phyloP scores from a whole-genome alignment of 1,140 invertebrate genomes.

The Ceratina japonica region DNA sequence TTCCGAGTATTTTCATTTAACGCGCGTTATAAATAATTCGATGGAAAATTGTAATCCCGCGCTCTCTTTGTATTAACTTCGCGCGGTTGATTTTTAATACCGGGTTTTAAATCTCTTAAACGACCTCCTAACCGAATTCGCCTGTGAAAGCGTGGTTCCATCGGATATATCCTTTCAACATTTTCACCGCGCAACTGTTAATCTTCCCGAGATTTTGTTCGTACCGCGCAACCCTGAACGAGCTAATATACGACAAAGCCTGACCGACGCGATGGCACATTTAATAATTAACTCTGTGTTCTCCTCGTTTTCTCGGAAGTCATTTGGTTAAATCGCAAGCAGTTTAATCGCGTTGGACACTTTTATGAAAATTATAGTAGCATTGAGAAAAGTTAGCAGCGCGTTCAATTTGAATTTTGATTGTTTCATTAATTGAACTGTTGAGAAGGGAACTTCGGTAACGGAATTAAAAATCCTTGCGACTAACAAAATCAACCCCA shows the following conservation, averaged over 20 bases:
- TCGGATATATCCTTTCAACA: constrained; percentile 16
- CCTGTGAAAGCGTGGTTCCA: constrained; percentile 12
- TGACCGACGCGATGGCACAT: constrained; percentile 62
- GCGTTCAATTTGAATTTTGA: no score
- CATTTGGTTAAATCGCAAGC: background rate
- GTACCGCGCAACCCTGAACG: background rate
- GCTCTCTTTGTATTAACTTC: background rate
- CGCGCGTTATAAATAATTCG: background rate
- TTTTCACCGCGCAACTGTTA: background rate
- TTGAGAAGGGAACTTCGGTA: no score
- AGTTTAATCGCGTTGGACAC: background rate
- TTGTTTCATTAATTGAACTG: no score
- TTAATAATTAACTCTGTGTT: constrained; percentile 71
- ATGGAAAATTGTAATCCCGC: background rate
- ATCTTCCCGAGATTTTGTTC: constrained; percentile 9
- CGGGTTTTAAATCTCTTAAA: background rate
- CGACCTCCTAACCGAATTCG: background rate
- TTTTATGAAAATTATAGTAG: no score
- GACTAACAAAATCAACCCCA: background rate
- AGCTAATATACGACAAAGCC: constrained; percentile 9
- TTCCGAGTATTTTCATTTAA: background rate
- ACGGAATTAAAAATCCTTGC: no score
- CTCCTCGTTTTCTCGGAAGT: background rate
- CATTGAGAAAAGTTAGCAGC: no score
- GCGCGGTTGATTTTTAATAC: background rate